Percentiles rank a stretch among this genome's conserved stretches.
Conservation (phyloP, 1,140 invertebrate species). For the Laupala kohalensis region DNA sequence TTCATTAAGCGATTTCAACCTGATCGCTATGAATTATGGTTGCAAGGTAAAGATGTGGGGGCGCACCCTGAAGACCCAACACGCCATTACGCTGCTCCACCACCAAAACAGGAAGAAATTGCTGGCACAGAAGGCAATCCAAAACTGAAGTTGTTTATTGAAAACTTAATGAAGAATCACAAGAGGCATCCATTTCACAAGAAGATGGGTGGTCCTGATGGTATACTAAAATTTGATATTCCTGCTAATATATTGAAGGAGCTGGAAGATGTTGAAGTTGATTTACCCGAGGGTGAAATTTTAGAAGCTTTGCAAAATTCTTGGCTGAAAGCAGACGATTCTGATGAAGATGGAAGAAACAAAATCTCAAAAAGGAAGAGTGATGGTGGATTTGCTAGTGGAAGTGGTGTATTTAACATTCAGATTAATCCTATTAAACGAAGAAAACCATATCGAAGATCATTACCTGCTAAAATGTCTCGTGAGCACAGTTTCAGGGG, state of each 20-base stretch:
- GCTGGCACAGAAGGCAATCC: slow-evolving; percentile 54
- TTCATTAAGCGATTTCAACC: slow-evolving; percentile 93
- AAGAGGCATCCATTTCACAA: slow-evolving; percentile 49
- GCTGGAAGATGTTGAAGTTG: slow-evolving; percentile 30
- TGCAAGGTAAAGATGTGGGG: slow-evolving; percentile 72
- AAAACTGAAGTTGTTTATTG: slow-evolving; percentile 44
- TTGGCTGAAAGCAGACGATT: slow-evolving; percentile 60
- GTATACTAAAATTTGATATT: slow-evolving; percentile 26
- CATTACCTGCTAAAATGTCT: neutral
- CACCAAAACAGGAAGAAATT: slow-evolving; percentile 58
- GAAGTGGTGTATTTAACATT: neutral
- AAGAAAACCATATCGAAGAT: neutral
- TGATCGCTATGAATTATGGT: slow-evolving; percentile 72
- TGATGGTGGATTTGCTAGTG: too few species aligned
- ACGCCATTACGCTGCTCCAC: slow-evolving; percentile 54
- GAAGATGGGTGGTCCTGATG: slow-evolving; percentile 30
- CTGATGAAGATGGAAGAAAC: neutral
- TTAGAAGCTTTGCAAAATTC: slow-evolving; percentile 65
- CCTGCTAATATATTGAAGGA: slow-evolving; percentile 34
- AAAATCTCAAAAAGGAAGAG: neutral
- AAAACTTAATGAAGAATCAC: slow-evolving; percentile 37
- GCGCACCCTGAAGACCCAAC: slow-evolving; percentile 83
- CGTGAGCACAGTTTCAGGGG: neutral
- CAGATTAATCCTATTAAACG: neutral
- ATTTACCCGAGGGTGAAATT: slow-evolving; percentile 51